Evolutionary conservation across 1,140 invertebrate genomes (phyloP), one percentile per base, ranked within the genome.

Genomic region (Cydia amplana): DNA sequence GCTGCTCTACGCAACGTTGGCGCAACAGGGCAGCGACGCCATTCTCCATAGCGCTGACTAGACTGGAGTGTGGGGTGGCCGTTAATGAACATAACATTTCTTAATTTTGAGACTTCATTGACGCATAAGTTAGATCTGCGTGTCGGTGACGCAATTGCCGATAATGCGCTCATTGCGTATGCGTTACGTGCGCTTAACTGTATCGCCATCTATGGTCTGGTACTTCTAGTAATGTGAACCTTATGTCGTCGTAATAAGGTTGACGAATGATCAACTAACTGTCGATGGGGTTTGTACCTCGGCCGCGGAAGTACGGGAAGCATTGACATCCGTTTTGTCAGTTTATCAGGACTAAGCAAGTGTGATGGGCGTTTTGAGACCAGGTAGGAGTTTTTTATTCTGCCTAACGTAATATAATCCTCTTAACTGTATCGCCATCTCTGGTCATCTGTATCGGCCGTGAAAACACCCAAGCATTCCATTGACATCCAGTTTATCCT

Each of bases 101-200:
- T 18, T 51, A 51, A 20, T 75, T 63, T 78, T 32, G 28, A 28
- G 49, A 55, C 5, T 75, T 75, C 78, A 43, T 73, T 72, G 74
- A 75, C 77, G 76, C 72, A 77, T 63, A 20, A 67, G 43, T 60
- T 60, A 60, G 55, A 28, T 36, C 65, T 18, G 32, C 28, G 65
- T 36, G 43, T 70, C 70, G 75, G 83, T 86, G 82, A 85, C 85
- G 84, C 85, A 89, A 88, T 87, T 85, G 78, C 84, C 82, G 85
- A 84, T 87, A 85, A 84, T 85, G 84, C 81, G 79, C 78, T 78
- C 77, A 88, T 91, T 87, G 85, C 81, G 83, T 86, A 89, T 89
- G 83, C 87, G 75, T 78, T 78, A 77, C 85, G 83, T 79, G 80
- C 75, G 74, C 76, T 74, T 91, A 91, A 91, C 89, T 89, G 89